Evolutionary conservation across 2,888 invertebrate species (phyloP).

Genomic region (Stenoptilia bipunctidactyla): DNA sequence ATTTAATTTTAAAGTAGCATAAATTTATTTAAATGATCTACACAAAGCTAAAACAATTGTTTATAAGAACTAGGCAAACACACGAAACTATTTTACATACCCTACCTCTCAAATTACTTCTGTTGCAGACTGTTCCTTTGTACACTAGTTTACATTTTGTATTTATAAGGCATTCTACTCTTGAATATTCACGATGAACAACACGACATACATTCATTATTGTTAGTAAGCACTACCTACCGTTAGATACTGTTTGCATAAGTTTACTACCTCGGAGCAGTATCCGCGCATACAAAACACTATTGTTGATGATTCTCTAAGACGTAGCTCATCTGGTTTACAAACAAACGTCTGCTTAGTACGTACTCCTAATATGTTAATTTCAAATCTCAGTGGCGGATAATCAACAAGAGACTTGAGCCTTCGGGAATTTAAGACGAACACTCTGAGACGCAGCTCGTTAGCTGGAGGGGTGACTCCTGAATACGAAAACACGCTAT

Average conservation of each 20-base stretch:
- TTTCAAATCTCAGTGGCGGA: constrained; percentile 45
- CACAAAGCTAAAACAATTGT: no score
- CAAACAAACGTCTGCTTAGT: constrained; percentile 19
- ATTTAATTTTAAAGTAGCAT: no score
- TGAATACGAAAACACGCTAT: constrained; percentile 65
- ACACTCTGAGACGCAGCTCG: constrained; percentile 63
- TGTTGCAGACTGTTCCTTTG: no score
- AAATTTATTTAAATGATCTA: no score
- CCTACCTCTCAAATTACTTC: no score
- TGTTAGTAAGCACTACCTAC: no score
- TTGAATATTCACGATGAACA: no score
- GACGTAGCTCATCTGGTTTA: constrained; percentile 4
- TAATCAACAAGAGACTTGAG: constrained; percentile 53
- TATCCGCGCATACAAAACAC: constrained; percentile 23
- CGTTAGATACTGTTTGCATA: constrained; percentile 20
- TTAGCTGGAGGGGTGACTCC: constrained; percentile 50
- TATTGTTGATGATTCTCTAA: background rate
- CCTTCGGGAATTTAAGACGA: constrained; percentile 57
- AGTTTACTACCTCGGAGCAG: constrained; percentile 36
- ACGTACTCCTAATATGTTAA: constrained; percentile 55
- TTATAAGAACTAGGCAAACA: no score
- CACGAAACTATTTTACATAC: no score
- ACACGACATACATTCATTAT: no score
- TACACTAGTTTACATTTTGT: no score
- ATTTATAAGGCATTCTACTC: no score